Percentiles rank a stretch among this genome's conserved stretches.
phyloP scores from a whole-genome alignment of 2,888 invertebrate species.

The Calliopum simillimum region DNA sequence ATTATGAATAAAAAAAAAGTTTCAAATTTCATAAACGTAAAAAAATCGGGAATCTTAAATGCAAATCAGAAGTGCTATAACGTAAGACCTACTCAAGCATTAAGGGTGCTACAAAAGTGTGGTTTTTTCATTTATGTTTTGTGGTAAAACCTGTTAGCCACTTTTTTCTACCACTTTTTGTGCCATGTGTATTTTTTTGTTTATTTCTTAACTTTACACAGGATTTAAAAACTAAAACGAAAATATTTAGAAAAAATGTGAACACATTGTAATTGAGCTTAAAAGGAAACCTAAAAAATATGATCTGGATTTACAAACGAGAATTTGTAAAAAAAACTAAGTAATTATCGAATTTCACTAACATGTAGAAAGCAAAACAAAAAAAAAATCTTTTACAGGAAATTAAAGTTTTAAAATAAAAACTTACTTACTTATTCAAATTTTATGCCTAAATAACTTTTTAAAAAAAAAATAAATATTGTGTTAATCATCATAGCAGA shows the following conservation, averaged over 20 bases:
- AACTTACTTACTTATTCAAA: too few relatives aligned
- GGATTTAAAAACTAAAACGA: slow-evolving; percentile 40
- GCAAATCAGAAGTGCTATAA: slow-evolving; percentile 23
- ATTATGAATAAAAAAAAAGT: slow-evolving; percentile 9
- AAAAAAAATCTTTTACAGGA: not conserved
- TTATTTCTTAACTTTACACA: not conserved
- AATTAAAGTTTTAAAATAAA: too few relatives aligned
- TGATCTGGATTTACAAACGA: slow-evolving; percentile 26
- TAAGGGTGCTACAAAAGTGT: slow-evolving; percentile 51
- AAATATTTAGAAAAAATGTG: slow-evolving; percentile 45
- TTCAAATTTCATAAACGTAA: slow-evolving; percentile 15
- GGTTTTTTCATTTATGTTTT: slow-evolving; percentile 58
- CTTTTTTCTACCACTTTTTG: slow-evolving; percentile 32
- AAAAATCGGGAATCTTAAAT: not conserved
- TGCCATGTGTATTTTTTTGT: slow-evolving; percentile 2
- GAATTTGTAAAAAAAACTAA: not conserved
- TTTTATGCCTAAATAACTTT: not conserved
- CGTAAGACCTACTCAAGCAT: slow-evolving; percentile 48
- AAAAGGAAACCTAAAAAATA: slow-evolving; percentile 67
- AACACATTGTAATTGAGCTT: slow-evolving; percentile 66
- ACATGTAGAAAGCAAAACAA: not conserved
- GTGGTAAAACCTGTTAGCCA: slow-evolving; percentile 55
- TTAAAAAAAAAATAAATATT: not conserved
- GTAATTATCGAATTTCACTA: slow-evolving; percentile 29
- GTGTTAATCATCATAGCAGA: too few relatives aligned